A percentile compares a stretch with the other conserved stretches of the same genome.
These are phyloP conservation scores for Chloroceryle amazona DNA, from an alignment of 2,797 vertebrate genomes.

Conservation along the genomic window DNA sequence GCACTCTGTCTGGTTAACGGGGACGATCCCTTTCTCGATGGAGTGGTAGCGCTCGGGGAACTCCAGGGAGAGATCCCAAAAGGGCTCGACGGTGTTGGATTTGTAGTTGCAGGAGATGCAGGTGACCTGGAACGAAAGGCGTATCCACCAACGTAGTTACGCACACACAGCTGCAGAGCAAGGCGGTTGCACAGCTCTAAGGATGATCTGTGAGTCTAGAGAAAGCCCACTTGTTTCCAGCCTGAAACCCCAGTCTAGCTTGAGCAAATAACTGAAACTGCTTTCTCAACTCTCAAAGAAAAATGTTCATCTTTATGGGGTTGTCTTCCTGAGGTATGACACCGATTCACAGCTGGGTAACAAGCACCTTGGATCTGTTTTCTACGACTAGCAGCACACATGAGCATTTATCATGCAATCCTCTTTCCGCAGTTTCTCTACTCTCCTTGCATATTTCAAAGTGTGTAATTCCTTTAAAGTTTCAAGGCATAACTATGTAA, in stretches of 20 bases:
- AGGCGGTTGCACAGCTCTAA: background rate
- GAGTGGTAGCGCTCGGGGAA: constrained; percentile 97
- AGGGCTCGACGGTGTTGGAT: constrained; percentile 98
- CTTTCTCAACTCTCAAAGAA: background rate
- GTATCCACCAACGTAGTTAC: background rate
- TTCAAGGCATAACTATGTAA: background rate
- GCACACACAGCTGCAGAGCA: background rate
- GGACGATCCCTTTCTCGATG: constrained; percentile 87
- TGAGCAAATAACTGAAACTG: background rate
- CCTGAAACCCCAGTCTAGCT: background rate
- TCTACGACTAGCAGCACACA: background rate
- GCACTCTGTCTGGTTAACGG: constrained; percentile 89
- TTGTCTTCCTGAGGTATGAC: background rate
- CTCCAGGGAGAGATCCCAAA: constrained; percentile 98
- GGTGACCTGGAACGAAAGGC: constrained; percentile 88
- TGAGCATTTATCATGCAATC: background rate
- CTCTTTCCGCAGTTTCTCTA: background rate
- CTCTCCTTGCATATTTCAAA: background rate
- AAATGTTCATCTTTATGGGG: background rate
- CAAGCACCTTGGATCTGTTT: background rate
- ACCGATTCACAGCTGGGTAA: background rate
- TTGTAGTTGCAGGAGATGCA: constrained; percentile 98
- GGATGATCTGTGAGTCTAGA: background rate
- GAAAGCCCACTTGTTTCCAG: background rate
- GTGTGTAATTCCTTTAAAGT: background rate